phyloP scores from a whole-genome alignment of 2,797 vertebrate genomes.

The Thamnophis elegans region DNA sequence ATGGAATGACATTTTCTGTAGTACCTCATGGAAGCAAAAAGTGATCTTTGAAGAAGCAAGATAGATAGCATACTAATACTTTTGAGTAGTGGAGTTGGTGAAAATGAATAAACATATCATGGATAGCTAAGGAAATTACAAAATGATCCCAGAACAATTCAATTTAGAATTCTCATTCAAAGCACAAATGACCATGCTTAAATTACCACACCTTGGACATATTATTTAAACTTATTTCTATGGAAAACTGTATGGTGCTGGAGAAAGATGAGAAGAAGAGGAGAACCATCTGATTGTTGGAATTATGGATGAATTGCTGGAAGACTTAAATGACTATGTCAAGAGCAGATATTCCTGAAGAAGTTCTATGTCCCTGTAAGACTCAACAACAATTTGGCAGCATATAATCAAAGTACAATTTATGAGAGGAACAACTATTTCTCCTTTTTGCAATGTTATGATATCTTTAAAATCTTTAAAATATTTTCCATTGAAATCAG shows the following conservation, averaged over 20 bases:
- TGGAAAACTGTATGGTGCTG: not conserved
- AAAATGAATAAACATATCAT: not conserved
- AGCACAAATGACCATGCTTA: not conserved
- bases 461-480: not conserved
- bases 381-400: not conserved
- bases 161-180: not conserved
- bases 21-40: not conserved
- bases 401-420: not conserved
- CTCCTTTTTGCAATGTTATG: not conserved
- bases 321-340: not conserved
- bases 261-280: not conserved
- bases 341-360: not conserved
- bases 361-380: not conserved
- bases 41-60: not conserved
- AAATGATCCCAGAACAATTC: not conserved
- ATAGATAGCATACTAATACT: not conserved
- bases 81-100: not conserved
- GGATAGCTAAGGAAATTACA: not conserved
- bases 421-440: not conserved
- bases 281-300: not conserved
- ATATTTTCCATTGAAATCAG: not conserved
- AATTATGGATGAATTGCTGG: not conserved
- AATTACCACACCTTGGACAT: not conserved
- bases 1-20: not conserved
- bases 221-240: not conserved